Evolutionary conservation across 2,888 invertebrate species (phyloP), one percentile per base, ranked within the genome.

Genomic region (Epinotia brunnichana): DNA sequence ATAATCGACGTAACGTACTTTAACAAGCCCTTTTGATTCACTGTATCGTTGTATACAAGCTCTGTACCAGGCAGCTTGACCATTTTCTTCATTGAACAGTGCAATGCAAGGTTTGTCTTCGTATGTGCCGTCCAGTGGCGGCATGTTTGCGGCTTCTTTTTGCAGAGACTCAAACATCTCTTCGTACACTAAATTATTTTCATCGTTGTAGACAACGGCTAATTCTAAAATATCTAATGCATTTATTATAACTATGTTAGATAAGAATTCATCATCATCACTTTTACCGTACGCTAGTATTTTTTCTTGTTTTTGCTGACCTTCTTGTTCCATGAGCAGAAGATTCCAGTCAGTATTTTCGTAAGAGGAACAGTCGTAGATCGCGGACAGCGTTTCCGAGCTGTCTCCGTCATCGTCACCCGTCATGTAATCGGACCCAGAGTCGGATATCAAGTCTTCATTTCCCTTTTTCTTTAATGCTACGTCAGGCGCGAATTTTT

Each of bases 1-100:
- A 81, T 95, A 97, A 86, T 97, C 97, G 0, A 97, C 95, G 85
- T 95, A 97, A 76, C 93, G 90, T 0, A 97, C 95, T 79, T 94
- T 94, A 0, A 96, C 92, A 66, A 85, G 80, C 7, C 87, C 85
- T 19, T 90, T 84, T 0, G 80, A 78, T 48, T 89, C 82, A 76
- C 94, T 90, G 64, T 93, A 88, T 67, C 94, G 91, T 57, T 94
- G 83, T 67, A 97, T 94, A 15, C 92, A 81, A 0, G 95, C 97
- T 74, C 97, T 93, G 83, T 97, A 97, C 97, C 97, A 97, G 48
- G 54, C 66, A 41, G 66, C n/a, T 19, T 87, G 79, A 0, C 90
- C 89, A 81, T 21, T 66, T 39, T 97, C 96, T 67, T 94, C 94
- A 0, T 90, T 86, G 78, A 94, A 96, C 60, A 94, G 85, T 44